Conservation (phyloP, 2,797 vertebrate species). For the Buceros bicornis region DNA sequence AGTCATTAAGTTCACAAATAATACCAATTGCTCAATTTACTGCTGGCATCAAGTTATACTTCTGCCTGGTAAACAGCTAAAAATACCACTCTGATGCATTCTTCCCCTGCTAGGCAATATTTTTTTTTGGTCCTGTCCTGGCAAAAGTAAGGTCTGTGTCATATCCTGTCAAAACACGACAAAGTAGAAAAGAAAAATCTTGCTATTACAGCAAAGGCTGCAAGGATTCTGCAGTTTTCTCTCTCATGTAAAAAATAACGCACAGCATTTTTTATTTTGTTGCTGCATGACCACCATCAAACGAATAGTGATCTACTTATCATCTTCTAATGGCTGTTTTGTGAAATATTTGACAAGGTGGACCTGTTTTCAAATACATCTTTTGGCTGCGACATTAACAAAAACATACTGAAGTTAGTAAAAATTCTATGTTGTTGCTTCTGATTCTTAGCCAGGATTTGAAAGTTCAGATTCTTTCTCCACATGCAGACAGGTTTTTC, state of each 20-base stretch:
- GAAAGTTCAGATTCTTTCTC: not conserved
- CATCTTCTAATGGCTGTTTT: not conserved
- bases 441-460: not conserved
- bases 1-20: not conserved
- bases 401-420: not conserved
- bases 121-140: not conserved
- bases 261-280: not conserved
- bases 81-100: conserved; percentile 55
- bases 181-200: not conserved
- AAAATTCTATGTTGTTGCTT: not conserved
- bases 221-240: not conserved
- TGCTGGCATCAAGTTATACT: conserved; percentile 11
- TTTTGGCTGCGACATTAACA: not conserved
- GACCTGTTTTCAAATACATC: not conserved
- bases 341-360: not conserved
- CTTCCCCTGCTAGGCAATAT: conserved; percentile 33
- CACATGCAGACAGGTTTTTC: not conserved
- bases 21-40: conserved; percentile 41
- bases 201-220: not conserved
- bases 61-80: conserved; percentile 51
- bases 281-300: not conserved
- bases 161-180: not conserved
- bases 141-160: conserved; percentile 42
- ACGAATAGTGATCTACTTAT: not conserved
- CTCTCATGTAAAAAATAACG: not conserved